Percentiles rank a stretch among this genome's conserved stretches.
Evolutionary conservation across 2,888 invertebrate species (phyloP).

Genomic region (Cryptops parisi): DNA sequence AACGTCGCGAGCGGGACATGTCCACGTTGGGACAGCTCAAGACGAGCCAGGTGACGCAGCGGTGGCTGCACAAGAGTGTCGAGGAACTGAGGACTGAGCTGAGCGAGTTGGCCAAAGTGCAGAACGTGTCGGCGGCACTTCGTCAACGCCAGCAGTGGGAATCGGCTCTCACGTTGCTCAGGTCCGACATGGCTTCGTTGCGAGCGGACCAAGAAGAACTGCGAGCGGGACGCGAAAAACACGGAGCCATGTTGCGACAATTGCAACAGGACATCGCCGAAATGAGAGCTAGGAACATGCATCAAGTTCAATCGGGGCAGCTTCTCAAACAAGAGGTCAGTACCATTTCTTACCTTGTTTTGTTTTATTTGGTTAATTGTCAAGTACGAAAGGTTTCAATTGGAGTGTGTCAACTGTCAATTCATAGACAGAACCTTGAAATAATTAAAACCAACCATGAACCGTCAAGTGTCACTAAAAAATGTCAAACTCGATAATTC

Average conservation of each 20-base stretch:
- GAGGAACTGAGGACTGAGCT: constrained; percentile 20
- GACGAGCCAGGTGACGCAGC: constrained; percentile 16
- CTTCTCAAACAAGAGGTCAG: constrained; percentile 21
- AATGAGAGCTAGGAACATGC: constrained; percentile 23
- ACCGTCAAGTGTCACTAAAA: too few relatives aligned
- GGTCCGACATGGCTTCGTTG: constrained; percentile 19
- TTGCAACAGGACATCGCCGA: constrained; percentile 24
- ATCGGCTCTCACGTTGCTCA: constrained; percentile 17
- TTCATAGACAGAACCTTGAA: too few relatives aligned
- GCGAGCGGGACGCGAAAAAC: constrained; percentile 16
- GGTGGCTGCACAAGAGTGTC: constrained; percentile 20
- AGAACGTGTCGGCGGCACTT: constrained; percentile 20
- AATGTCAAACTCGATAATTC: too few relatives aligned
- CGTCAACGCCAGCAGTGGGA: constrained; percentile 17
- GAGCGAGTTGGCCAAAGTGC: constrained; percentile 19
- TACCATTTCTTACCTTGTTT: neutral
- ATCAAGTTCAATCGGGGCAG: constrained; percentile 19
- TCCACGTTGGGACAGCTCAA: constrained; percentile 10
- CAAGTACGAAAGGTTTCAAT: too few relatives aligned
- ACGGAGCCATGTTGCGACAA: constrained; percentile 17
- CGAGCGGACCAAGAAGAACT: constrained; percentile 18
- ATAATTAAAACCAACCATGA: too few relatives aligned
- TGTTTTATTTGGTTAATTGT: neutral
- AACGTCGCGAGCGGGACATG: constrained; percentile 15
- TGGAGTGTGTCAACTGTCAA: too few relatives aligned